phyloP scores from a whole-genome alignment of 2,797 vertebrate species.

The Lithobates pipiens region DNA sequence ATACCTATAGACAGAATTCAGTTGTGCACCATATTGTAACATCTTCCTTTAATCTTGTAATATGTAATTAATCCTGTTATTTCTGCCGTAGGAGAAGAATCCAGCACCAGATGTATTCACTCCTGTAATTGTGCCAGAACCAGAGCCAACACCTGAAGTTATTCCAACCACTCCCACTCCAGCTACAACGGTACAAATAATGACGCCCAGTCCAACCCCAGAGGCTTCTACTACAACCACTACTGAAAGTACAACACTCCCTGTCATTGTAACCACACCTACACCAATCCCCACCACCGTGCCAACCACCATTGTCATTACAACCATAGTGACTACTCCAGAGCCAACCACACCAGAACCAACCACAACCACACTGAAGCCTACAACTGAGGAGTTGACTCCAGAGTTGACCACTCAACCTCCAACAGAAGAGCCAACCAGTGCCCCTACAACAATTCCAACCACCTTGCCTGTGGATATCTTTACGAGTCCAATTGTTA shows the following conservation, averaged over 20 bases:
- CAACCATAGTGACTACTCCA: constrained; percentile 64
- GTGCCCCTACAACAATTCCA: constrained; percentile 60
- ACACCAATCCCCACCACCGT: constrained; percentile 53
- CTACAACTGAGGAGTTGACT: constrained; percentile 64
- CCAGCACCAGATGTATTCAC: constrained; percentile 54
- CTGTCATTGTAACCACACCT: constrained; percentile 54
- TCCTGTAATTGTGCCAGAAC: constrained; percentile 25
- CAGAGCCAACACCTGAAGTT: constrained; percentile 16
- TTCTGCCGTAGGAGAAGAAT: constrained; percentile 65
- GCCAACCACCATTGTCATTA: constrained; percentile 40
- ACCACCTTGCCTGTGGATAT: constrained; percentile 51
- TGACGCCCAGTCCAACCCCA: constrained; percentile 17
- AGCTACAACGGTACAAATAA: constrained; percentile 53
- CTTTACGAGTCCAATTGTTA: constrained; percentile 61
- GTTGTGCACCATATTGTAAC: no score
- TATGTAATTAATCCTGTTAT: background rate
- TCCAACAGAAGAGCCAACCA: constrained; percentile 69
- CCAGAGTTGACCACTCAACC: constrained; percentile 65
- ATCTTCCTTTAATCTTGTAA: background rate
- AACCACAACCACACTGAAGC: constrained; percentile 64
- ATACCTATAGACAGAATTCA: no score
- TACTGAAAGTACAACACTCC: constrained; percentile 71
- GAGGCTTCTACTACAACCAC: constrained; percentile 65
- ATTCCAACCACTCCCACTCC: constrained; percentile 65
- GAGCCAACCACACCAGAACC: constrained; percentile 66